Evolutionary conservation across 2,797 vertebrate genomes (phyloP).

Genomic region (Anguilla anguilla): DNA sequence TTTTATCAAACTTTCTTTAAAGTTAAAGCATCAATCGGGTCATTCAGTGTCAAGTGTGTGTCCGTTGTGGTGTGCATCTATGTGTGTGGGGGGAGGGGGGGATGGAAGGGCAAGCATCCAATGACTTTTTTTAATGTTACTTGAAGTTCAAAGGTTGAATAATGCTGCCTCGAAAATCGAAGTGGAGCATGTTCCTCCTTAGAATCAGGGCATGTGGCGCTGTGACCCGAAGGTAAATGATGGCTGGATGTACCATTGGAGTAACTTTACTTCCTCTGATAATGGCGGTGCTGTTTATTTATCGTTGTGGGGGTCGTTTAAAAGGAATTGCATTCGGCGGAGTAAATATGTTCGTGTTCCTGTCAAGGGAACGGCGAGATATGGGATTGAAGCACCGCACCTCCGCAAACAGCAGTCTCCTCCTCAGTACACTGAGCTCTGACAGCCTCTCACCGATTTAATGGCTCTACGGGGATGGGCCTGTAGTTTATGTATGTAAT

Average conservation of each 20-base stretch:
- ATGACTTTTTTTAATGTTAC: neutral
- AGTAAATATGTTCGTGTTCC: constrained; percentile 55
- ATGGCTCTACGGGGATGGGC: neutral
- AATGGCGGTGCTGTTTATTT: neutral
- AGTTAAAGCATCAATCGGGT: neutral
- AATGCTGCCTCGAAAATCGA: neutral
- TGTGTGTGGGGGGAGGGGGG: too few relatives aligned
- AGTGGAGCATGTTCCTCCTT: neutral
- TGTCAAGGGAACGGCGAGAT: constrained; percentile 50
- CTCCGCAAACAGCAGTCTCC: constrained; percentile 50
- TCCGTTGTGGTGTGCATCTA: too few relatives aligned
- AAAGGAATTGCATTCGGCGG: constrained; percentile 59
- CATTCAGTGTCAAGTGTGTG: too few relatives aligned
- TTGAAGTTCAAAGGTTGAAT: neutral
- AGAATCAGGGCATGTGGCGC: neutral
- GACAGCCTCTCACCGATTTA: constrained; percentile 29
- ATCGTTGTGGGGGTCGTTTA: neutral
- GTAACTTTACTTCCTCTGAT: neutral
- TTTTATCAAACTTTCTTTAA: neutral
- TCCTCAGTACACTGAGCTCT: constrained; percentile 44
- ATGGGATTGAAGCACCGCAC: constrained; percentile 45
- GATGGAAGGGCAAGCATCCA: neutral
- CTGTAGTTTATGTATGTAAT: constrained; percentile 19
- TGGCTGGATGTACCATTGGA: neutral
- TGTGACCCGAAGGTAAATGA: neutral